A percentile compares a stretch with the other conserved stretches of the same genome.
Evolutionary conservation across 2,113 vertebrate species (phyloP).

Genomic region (Mormyrus lacerda): DNA sequence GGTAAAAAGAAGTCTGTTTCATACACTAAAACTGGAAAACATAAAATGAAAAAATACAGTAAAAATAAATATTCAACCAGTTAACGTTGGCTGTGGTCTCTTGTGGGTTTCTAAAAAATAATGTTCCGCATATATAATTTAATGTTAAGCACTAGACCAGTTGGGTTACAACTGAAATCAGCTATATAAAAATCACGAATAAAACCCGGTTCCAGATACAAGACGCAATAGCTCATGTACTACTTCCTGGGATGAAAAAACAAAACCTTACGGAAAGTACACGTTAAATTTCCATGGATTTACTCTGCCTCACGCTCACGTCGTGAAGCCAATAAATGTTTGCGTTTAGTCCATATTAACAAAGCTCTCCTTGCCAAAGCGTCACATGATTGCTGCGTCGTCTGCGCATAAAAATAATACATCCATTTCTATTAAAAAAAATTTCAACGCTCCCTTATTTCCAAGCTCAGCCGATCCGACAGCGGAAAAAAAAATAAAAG

Average conservation of each 20-base stretch:
- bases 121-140: neutral
- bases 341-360: constrained; percentile 37
- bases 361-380: neutral
- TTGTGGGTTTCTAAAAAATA: neutral
- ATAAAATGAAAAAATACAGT: neutral
- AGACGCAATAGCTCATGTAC: neutral
- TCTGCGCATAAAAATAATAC: neutral
- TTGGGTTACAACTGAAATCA: neutral
- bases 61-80: neutral
- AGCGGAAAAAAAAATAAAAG: neutral
- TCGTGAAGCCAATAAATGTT: neutral
- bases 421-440: neutral
- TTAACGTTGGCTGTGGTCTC: neutral
- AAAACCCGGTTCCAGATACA: neutral
- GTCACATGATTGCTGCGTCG: constrained; percentile 11
- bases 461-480: neutral
- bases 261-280: neutral
- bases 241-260: constrained; percentile 18
- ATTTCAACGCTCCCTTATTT: constrained; percentile 16
- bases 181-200: neutral
- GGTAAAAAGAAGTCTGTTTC: neutral
- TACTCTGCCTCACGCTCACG: constrained; percentile 43
- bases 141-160: neutral
- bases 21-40: neutral
- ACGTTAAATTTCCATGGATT: constrained; percentile 30